Percentiles rank a stretch among this genome's conserved stretches.
phyloP scores from a whole-genome alignment of 2,797 vertebrate genomes.

The Sebastes diploproa region DNA sequence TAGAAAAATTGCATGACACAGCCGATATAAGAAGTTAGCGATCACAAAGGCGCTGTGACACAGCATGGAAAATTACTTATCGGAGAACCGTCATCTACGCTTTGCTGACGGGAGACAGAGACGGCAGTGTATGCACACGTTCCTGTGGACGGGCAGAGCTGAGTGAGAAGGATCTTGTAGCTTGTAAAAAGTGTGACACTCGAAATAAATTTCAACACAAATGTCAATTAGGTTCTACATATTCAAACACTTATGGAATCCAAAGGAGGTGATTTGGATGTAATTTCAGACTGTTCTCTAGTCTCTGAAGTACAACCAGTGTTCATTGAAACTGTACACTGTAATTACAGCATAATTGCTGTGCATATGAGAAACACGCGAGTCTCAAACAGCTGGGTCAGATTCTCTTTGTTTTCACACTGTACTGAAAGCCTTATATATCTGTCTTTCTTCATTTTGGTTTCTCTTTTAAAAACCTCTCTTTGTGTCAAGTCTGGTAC shows the following conservation, averaged over 20 bases:
- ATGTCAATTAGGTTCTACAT: slow-evolving; percentile 18
- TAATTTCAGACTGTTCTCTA: slow-evolving; percentile 51
- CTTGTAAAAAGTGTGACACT: slow-evolving; percentile 6
- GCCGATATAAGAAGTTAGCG: slow-evolving; percentile 74
- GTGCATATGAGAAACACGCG: slow-evolving; percentile 23
- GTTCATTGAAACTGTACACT: slow-evolving; percentile 45
- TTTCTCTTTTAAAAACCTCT: background rate
- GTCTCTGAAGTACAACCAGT: slow-evolving; percentile 33
- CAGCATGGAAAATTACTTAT: slow-evolving; percentile 79
- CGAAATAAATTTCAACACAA: slow-evolving; percentile 30
- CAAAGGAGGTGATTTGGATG: slow-evolving; percentile 34
- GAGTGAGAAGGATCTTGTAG: background rate
- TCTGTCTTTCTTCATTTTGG: background rate
- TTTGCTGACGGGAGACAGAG: slow-evolving; percentile 56
- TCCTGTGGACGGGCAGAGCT: background rate
- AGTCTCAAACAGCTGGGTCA: slow-evolving; percentile 43
- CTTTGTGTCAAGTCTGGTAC: background rate
- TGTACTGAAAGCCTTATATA: background rate
- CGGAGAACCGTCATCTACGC: slow-evolving; percentile 74
- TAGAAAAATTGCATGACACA: slow-evolving; percentile 79
- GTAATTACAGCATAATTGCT: slow-evolving; percentile 60
- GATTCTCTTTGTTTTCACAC: slow-evolving; percentile 3
- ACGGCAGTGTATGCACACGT: background rate
- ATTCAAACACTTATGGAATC: slow-evolving; percentile 8
- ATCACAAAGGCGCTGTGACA: slow-evolving; percentile 73